phyloP scores from a whole-genome alignment of 2,888 invertebrate genomes.

The Plagiodera versicolora region DNA sequence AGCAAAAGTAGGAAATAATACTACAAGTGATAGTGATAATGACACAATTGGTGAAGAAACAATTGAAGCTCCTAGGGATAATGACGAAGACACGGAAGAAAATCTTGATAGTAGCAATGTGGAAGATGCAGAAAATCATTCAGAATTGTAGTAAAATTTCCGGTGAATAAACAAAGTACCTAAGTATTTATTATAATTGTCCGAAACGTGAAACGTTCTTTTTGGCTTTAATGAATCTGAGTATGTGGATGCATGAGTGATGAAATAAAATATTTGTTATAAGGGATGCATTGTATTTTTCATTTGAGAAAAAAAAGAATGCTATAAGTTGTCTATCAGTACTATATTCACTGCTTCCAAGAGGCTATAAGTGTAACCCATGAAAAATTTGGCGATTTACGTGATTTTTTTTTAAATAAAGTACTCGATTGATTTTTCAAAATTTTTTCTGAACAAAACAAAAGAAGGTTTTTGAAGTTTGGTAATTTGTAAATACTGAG shows the following conservation, averaged over 20 bases:
- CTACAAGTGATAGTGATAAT: conserved; percentile 25
- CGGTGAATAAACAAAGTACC: conserved; percentile 18
- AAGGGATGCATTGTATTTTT: no score
- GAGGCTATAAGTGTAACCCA: no score
- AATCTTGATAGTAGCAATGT: conserved; percentile 37
- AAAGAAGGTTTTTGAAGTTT: no score
- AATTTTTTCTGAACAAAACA: no score
- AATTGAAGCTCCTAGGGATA: conserved; percentile 30
- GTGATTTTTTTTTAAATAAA: no score
- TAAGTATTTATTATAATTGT: not conserved
- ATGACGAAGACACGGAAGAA: conserved; percentile 5
- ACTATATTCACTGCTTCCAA: no score
- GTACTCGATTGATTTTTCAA: no score
- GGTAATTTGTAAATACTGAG: no score
- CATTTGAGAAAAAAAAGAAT: no score
- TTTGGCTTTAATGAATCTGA: not conserved
- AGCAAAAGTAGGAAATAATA: conserved; percentile 29
- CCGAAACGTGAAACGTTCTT: not conserved
- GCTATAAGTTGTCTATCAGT: no score
- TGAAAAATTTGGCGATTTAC: no score
- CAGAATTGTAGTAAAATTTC: conserved; percentile 42
- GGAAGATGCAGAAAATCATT: conserved; percentile 38
- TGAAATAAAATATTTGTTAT: no score
- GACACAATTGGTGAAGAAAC: conserved; percentile 17
- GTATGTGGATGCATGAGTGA: not conserved